Evolutionary conservation across 2,113 vertebrate species (phyloP), one percentile per base, ranked within the genome.

Genomic region (Oceanites oceanicus): DNA sequence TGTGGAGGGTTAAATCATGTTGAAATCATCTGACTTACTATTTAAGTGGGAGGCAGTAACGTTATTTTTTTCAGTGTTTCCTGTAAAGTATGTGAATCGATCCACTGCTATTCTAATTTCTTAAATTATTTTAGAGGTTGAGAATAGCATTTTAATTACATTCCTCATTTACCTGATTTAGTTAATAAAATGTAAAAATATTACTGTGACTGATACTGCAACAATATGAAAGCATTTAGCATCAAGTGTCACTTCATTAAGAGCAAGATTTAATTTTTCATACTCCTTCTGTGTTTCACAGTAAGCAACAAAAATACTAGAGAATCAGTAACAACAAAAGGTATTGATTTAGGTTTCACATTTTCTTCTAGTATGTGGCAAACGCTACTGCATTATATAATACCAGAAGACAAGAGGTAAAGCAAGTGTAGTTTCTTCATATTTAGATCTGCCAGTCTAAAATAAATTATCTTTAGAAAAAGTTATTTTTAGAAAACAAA

Each of bases 91-190:
- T 55, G 17, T 53, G 83, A 91, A 71, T 22, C 5, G 7, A 72
- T 84, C 56, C 56, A 45, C 67, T 4, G 2, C 68, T 91, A 5
- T 0, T 34, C 26, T 75, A 62, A 63, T 84, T 67, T 86, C 47
- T 50, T 45, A 53, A 77, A 81, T 83, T 80, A 86, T 75, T 92
- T 84, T 75, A 77, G 68, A 72, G 36, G 44, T 53, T 89, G 40
- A 91, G 42, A 95, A 67, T 36, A 78, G 61, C 26, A 52, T 91
- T 96, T 92, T 81, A 91, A 89, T 95, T 86, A 79, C 55, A 63
- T 66, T 89, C 47, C 18, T 95, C 42, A 59, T 92, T 96, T 86
- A 78, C 61, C 34, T 86, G 62, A 56, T 90, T 86, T 70, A 90
- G 25, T 61, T 90, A 90, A 76, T 95, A 47, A 80, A 68, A 67